Percentiles rank a stretch among this genome's conserved stretches.
Conservation (phyloP, 2,113 vertebrate genomes). For the Cathartes aura region DNA sequence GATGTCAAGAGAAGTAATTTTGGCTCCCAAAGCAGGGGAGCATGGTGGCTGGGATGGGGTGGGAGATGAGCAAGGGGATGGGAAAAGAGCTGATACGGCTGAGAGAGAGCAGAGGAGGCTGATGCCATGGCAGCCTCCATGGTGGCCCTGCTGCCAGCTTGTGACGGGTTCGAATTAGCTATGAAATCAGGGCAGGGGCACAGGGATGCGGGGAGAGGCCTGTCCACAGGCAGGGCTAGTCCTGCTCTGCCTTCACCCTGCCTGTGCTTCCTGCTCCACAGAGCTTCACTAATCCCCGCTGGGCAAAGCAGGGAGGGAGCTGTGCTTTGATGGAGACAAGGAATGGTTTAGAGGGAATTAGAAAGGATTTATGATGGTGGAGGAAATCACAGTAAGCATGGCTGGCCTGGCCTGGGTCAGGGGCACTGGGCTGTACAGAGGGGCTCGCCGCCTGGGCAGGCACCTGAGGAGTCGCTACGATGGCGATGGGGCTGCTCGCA, state of each 20-base stretch:
- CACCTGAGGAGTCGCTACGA: not conserved
- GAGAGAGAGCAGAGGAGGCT: not conserved
- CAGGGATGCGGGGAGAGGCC: not conserved
- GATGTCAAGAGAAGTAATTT: not conserved
- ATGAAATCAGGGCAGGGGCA: not conserved
- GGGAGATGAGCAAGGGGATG: not conserved
- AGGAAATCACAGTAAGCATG: not conserved
- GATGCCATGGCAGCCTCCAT: not conserved
- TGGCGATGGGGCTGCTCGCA: not conserved
- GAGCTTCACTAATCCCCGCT: not conserved
- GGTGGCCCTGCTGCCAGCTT: not conserved
- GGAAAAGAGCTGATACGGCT: not conserved
- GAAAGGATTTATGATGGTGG: constrained; percentile 15
- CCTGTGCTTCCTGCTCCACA: not conserved
- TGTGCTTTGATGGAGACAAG: not conserved
- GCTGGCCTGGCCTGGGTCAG: not conserved
- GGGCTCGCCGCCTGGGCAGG: accelerated
- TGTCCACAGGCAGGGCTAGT: not conserved
- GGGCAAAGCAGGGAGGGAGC: not conserved
- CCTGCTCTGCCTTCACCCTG: not conserved
- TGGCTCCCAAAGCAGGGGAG: not conserved
- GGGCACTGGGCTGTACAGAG: not conserved
- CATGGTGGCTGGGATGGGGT: not conserved
- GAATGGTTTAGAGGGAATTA: constrained; percentile 39
- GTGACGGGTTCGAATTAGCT: not conserved